Conservation (phyloP, 2,797 vertebrate species). For the Odontamblyopus rebecca region DNA sequence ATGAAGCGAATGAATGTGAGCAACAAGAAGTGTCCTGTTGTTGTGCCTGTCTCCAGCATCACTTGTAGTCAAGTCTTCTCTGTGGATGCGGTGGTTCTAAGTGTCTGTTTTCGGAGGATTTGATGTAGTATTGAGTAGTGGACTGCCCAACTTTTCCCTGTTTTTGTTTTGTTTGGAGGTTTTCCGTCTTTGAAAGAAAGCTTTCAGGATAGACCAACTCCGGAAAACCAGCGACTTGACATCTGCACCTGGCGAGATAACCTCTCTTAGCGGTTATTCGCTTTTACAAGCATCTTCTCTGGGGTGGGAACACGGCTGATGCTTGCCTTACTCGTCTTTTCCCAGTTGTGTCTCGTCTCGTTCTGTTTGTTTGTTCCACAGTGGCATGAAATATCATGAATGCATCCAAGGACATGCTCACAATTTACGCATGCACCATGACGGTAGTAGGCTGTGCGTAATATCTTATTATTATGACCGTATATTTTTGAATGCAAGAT, state of each 20-base stretch:
- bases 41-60: conserved; percentile 61
- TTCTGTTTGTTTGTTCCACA: conserved; percentile 58
- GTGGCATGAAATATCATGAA: conserved; percentile 65
- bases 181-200: conserved; percentile 64
- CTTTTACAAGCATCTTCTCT: conserved; percentile 67
- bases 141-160: conserved; percentile 66
- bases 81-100: conserved; percentile 53
- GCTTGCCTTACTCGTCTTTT: conserved; percentile 61
- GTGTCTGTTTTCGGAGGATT: conserved; percentile 53
- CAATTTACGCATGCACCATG: conserved; percentile 72
- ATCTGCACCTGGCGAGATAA: conserved; percentile 67
- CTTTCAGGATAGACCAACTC: conserved; percentile 69
- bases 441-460: conserved; percentile 66
- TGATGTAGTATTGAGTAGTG: conserved; percentile 44
- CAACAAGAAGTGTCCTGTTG: conserved; percentile 71
- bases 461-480: conserved; percentile 52
- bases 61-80: conserved; percentile 49
- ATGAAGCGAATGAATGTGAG: conserved; percentile 85
- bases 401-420: conserved; percentile 65
- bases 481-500: conserved; percentile 44
- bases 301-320: conserved; percentile 72
- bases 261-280: conserved; percentile 68
- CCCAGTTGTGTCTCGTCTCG: conserved; percentile 57
- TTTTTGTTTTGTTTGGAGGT: conserved; percentile 43
- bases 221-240: conserved; percentile 64